Evolutionary conservation across 2,113 vertebrate species (phyloP).

Genomic region (Columba livia): DNA sequence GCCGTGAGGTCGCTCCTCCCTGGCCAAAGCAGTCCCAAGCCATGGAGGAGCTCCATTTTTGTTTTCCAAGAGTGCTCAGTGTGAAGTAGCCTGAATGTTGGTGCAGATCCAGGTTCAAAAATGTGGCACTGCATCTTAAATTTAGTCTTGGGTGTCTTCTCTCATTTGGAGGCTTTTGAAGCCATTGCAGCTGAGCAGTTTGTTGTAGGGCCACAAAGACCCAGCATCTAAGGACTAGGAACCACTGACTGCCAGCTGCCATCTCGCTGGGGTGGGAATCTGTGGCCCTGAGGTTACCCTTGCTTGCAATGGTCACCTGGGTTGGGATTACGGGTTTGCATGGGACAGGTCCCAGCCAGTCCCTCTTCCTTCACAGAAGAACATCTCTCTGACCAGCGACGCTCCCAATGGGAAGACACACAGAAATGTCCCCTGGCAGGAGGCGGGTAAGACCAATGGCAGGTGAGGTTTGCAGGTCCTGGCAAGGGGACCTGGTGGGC

Average conservation of each 20-base stretch:
- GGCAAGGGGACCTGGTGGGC: background rate
- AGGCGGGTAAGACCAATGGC: conserved; percentile 79
- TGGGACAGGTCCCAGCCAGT: background rate
- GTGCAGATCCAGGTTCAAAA: background rate
- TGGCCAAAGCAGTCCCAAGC: background rate
- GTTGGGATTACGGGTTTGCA: background rate
- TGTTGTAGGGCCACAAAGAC: background rate
- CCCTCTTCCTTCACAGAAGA: conserved; percentile 74
- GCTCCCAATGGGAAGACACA: conserved; percentile 80
- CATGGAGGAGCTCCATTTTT: background rate
- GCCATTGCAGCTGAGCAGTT: background rate
- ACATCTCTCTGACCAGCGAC: conserved; percentile 78
- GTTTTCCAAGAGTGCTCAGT: background rate
- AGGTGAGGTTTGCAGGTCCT: background rate
- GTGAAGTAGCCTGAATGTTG: background rate
- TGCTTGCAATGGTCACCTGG: background rate
- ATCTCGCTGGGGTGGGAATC: background rate
- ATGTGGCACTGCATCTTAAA: background rate
- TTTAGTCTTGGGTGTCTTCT: background rate
- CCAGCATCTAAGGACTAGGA: background rate
- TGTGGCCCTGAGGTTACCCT: background rate
- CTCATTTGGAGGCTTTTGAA: background rate
- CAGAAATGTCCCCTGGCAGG: conserved; percentile 86
- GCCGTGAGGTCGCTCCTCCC: background rate
- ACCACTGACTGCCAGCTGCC: background rate